Base-by-base conservation (phyloP, 2,888 invertebrate genomes). In the Lomographa bimaculata region DNA sequence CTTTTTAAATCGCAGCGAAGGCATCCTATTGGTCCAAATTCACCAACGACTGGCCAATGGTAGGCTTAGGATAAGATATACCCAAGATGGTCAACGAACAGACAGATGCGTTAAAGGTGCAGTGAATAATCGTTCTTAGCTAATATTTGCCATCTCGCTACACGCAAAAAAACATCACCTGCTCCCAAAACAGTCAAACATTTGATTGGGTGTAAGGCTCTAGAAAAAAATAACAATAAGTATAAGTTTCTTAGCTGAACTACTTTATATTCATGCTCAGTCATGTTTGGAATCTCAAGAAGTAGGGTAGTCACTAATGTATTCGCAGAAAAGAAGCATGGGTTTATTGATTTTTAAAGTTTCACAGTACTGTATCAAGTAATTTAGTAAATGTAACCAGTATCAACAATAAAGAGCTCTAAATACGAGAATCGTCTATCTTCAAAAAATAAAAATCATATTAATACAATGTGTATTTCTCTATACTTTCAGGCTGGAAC, bases 71-170 rank as follows among this genome's bases (percentile, higher is more conserved):
- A 81, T 81, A 79, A 76, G 64, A 60, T 61, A 66, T 51, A 50
- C 63, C 62, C 64, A 39, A 34, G 30, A 35, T 60, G 58, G 46
- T 57, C 54, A 53, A 38, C 50, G 45, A 50, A 60, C 55, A 60
- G 72, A 68, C 80, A 81, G 80, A 80, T 81, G 79, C 70, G 70
- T 39, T 58, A 63, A 75, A 74, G 71, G 66, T 79, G 78, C 78
- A 45, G 24, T 33, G 37, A 32, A 30, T 61, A 70, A 68, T 65
- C 66, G 52, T 43, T 74, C 54, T 69, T 71, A 66, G 60, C 60
- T 43, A 49, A 54, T 59, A 51, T 63, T 49, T 57, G 57, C 54
- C 60, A 61, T 69, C 63, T 64, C 58, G 50, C 46, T 45, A 53
- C 36, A 14, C 26, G 54, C 11, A 9, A 12, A 45, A 63, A 64